phyloP scores from a whole-genome alignment of 2,797 vertebrate genomes.

The Sciaenops ocellatus region DNA sequence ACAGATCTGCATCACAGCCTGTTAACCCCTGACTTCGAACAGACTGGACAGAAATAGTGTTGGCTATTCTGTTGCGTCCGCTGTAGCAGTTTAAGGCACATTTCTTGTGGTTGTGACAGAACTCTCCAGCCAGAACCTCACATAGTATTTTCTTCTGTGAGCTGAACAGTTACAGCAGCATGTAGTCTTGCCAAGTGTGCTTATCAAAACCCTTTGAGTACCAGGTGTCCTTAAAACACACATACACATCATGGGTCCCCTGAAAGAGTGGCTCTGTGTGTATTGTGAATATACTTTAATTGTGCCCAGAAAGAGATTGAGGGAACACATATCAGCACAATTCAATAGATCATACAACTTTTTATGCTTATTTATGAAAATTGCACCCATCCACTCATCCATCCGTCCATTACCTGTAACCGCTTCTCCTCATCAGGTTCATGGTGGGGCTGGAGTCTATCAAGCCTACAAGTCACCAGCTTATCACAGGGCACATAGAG shows the following conservation, averaged over 20 bases:
- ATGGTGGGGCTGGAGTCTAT: no score
- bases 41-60: no score
- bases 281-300: no score
- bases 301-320: background rate
- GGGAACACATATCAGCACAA: background rate
- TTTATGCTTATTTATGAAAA: background rate
- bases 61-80: background rate
- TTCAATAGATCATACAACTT: no score
- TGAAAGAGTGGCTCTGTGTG: background rate
- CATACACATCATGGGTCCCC: no score
- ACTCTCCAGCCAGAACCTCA: background rate
- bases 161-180: constrained; percentile 23
- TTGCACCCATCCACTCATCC: no score
- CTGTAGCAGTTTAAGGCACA: constrained; percentile 10
- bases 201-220: constrained; percentile 26
- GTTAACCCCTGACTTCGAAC: background rate
- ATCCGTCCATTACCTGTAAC: no score
- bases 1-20: background rate
- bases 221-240: background rate
- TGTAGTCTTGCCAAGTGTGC: constrained; percentile 55
- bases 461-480: no score
- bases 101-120: constrained; percentile 19
- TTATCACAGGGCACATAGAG: no score
- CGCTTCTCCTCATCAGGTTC: no score
- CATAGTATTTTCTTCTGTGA: background rate